Percentiles rank a stretch among this genome's conserved stretches.
Evolutionary conservation across 2,113 vertebrate species (phyloP).

Genomic region (Albula glossodonta): DNA sequence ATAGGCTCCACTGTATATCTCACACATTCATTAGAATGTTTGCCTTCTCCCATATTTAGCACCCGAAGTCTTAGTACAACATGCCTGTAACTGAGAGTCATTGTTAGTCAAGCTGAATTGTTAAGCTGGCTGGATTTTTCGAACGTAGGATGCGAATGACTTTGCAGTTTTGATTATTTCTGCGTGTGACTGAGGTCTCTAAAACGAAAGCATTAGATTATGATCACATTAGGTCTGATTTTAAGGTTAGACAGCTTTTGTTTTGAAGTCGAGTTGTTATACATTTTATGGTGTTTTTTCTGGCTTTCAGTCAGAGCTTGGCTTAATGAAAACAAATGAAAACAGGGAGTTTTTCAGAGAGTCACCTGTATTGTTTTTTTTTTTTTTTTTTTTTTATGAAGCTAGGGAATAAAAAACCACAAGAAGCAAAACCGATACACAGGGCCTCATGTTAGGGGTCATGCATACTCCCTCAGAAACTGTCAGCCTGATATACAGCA

Average conservation of each 20-base stretch:
- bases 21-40: too few relatives aligned
- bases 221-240: background rate
- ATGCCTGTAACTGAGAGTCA: too few relatives aligned
- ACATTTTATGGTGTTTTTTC: background rate
- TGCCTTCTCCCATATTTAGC: too few relatives aligned
- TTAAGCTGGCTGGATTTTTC: too few relatives aligned
- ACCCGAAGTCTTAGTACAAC: too few relatives aligned
- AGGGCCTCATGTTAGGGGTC: background rate
- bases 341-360: background rate
- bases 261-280: too few relatives aligned
- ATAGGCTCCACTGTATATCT: too few relatives aligned
- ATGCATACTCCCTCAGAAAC: background rate
- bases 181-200: background rate
- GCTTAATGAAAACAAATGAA: too few relatives aligned
- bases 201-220: background rate
- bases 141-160: background rate
- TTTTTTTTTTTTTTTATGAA: too few relatives aligned
- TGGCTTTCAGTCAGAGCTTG: background rate
- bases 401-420: too few relatives aligned
- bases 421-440: background rate
- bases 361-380: too few relatives aligned
- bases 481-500: background rate
- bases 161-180: slow-evolving; percentile 3
- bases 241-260: background rate
- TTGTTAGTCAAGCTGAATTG: too few relatives aligned